Evolutionary conservation across 2,888 invertebrate genomes (phyloP).

Genomic region (Chrysopilus asiliformis): DNA sequence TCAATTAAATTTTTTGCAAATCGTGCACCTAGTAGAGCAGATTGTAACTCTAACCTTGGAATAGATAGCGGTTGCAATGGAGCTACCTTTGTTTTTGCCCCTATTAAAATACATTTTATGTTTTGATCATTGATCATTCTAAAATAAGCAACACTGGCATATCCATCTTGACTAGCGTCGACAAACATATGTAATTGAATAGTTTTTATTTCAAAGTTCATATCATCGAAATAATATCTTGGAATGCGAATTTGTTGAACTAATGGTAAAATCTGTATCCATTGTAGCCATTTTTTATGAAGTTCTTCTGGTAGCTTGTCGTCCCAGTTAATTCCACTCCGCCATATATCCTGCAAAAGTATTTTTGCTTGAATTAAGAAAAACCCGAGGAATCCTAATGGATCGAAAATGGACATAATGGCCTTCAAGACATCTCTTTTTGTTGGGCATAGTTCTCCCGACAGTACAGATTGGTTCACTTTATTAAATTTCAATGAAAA

Average conservation of each 20-base stretch:
- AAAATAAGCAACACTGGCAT: conserved; percentile 4
- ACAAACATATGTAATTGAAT: conserved; percentile 4
- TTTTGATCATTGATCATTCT: background rate
- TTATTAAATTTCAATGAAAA: conserved; percentile 12
- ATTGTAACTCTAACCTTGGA: conserved; percentile 5
- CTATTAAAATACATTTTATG: background rate
- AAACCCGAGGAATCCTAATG: background rate
- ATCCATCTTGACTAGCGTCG: conserved; percentile 1
- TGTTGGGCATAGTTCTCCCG: conserved; percentile 8
- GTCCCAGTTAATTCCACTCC: conserved; percentile 12
- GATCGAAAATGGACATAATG: conserved; percentile 9
- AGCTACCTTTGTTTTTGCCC: conserved; percentile 6
- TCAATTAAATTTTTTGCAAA: conserved; percentile 1
- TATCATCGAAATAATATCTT: conserved; percentile 8
- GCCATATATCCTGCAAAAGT: conserved; percentile 14
- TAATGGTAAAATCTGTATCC: conserved; percentile 4
- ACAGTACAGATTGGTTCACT: conserved; percentile 7
- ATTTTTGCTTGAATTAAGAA: conserved; percentile 10
- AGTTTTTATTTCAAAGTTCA: background rate
- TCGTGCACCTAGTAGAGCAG: conserved; percentile 4
- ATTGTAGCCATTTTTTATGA: conserved; percentile 9
- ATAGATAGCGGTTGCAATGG: conserved; percentile 6
- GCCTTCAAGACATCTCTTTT: conserved; percentile 14
- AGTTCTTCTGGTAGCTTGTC: conserved; percentile 10
- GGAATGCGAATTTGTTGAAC: conserved; percentile 9